Percentiles rank a stretch among this genome's conserved stretches.
These are phyloP conservation scores for Chelonoidis abingdonii DNA, from an alignment of 2,113 vertebrate species.

Conservation along the genomic window DNA sequence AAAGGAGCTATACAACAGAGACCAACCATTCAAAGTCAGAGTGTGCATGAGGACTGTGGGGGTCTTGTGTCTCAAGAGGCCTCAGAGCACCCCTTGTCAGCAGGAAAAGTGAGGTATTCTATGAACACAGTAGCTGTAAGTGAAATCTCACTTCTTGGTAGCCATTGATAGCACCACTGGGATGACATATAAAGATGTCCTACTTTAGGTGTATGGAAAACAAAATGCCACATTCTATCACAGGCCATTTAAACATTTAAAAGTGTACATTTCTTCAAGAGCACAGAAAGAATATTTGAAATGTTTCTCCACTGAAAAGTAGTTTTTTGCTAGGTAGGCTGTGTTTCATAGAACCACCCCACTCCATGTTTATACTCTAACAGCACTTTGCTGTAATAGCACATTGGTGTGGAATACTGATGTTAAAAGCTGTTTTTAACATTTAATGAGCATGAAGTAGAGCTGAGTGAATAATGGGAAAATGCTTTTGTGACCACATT, in stretches of 20 bases:
- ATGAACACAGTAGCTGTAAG: background rate
- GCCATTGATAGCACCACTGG: slow-evolving; percentile 46
- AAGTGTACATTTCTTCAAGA: slow-evolving; percentile 23
- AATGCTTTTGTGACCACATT: background rate
- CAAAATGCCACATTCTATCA: slow-evolving; percentile 45
- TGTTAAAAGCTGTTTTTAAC: slow-evolving; percentile 64
- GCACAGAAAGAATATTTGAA: slow-evolving; percentile 27
- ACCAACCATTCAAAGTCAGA: background rate
- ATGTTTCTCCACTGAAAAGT: slow-evolving; percentile 15
- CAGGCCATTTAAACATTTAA: slow-evolving; percentile 60
- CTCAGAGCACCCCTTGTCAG: background rate
- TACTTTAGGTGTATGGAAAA: slow-evolving; percentile 44
- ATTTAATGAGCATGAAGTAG: slow-evolving; percentile 54
- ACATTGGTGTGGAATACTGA: slow-evolving; percentile 42
- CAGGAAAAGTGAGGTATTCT: background rate
- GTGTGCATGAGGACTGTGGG: rapidly evolving
- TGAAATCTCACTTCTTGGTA: slow-evolving; percentile 16
- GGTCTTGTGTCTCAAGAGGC: background rate
- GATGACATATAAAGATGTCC: background rate
- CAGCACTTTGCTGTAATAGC: slow-evolving; percentile 59
- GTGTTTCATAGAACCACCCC: slow-evolving; percentile 5
- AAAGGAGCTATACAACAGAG: background rate
- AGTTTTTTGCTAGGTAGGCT: background rate
- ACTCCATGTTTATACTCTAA: background rate
- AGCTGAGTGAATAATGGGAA: background rate